Evolutionary conservation across 2,113 vertebrate species (phyloP).

Genomic region (Nannospalax galili): DNA sequence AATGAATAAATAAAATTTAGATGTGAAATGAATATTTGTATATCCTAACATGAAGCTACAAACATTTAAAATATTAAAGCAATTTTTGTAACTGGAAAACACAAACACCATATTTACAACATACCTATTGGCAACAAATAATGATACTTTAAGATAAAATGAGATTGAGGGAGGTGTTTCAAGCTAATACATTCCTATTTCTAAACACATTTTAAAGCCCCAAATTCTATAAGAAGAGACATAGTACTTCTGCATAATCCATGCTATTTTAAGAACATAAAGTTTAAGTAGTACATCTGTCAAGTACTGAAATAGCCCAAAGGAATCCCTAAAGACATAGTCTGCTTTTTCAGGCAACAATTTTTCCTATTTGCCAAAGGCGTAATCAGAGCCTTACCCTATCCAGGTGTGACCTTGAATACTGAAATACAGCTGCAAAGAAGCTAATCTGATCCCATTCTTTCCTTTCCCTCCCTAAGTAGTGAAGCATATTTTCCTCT

Average conservation of each 20-base stretch:
- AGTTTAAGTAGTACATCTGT: slow-evolving; percentile 33
- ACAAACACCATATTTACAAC: not conserved
- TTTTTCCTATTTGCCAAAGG: slow-evolving; percentile 44
- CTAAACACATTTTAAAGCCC: slow-evolving; percentile 37
- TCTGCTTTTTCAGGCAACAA: slow-evolving; percentile 50
- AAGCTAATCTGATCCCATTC: slow-evolving; percentile 35
- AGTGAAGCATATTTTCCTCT: slow-evolving; percentile 73
- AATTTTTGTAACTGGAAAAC: not conserved
- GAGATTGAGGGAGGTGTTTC: not conserved
- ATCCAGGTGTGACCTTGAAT: slow-evolving; percentile 77
- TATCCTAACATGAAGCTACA: not conserved
- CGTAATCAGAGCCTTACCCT: not conserved
- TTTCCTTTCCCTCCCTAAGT: slow-evolving; percentile 64
- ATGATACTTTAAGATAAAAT: not conserved
- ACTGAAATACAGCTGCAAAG: slow-evolving; percentile 73
- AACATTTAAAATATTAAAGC: slow-evolving; percentile 9
- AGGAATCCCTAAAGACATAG: slow-evolving; percentile 32
- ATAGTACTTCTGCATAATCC: not conserved
- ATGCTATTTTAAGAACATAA: slow-evolving; percentile 36
- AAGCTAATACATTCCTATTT: not conserved
- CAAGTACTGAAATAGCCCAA: slow-evolving; percentile 26
- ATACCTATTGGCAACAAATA: not conserved
- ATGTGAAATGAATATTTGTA: not conserved
- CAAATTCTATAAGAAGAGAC: slow-evolving; percentile 8
- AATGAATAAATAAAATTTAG: slow-evolving; percentile 15